Conservation (phyloP, 2,888 invertebrate species). For the Phoenoteleia sp. region DNA sequence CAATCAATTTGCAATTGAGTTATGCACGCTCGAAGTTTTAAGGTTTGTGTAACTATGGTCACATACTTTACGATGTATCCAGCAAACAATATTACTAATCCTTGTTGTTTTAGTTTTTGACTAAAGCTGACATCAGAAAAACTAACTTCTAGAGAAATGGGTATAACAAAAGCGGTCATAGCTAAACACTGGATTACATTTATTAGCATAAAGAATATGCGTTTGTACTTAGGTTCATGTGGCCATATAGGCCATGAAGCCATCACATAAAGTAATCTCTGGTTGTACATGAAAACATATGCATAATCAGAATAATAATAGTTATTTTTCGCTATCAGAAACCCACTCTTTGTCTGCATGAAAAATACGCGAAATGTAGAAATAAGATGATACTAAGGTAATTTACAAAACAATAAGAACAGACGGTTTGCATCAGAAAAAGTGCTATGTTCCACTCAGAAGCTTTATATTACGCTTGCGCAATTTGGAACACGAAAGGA, state of each 20-base stretch:
- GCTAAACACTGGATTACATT: constrained; percentile 10
- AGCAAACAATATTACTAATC: not conserved
- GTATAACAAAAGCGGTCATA: constrained; percentile 13
- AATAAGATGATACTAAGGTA: too few species aligned
- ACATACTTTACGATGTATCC: constrained; percentile 9
- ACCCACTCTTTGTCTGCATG: not conserved
- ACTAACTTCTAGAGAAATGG: not conserved
- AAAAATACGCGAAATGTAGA: not conserved
- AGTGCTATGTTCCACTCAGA: too few species aligned
- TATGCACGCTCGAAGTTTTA: constrained; percentile 3
- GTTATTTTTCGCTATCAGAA: not conserved
- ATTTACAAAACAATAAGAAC: too few species aligned
- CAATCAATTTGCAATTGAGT: constrained; percentile 17
- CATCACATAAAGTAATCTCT: not conserved
- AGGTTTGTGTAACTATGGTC: not conserved
- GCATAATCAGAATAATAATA: constrained; percentile 8
- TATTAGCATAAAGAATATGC: not conserved
- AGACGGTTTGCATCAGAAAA: too few species aligned
- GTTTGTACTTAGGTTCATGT: not conserved
- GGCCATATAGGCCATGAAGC: constrained; percentile 25
- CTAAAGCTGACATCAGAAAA: not conserved
- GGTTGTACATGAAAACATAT: not conserved
- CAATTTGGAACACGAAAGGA: too few species aligned
- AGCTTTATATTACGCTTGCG: too few species aligned
- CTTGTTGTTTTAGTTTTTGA: constrained; percentile 16